Evolutionary conservation across 2,113 vertebrate species (phyloP), one percentile per base, ranked within the genome.

Genomic region (Dinomys branickii): DNA sequence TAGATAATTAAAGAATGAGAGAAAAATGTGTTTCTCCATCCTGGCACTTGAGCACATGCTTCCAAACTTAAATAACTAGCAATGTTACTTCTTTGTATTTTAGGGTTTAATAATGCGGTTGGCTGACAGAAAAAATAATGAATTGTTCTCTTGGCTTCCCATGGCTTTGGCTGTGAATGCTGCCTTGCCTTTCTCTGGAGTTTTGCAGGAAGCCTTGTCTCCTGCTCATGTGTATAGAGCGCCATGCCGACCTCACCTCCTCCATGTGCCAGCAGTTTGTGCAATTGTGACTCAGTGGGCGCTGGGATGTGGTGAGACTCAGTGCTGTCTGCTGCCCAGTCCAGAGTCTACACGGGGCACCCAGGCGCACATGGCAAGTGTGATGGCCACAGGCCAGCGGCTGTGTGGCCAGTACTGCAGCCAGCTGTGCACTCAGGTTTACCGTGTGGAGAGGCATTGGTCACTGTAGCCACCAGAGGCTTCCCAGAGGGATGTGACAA

Each of bases 21-120:
- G 2, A 90, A 82, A 61, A 89, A 73, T 44, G n/a, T 52, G 16
- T 50, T 80, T 95, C 16, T 47, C 85, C 24, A 9, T 61, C 13
- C 0, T 75, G 44, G 56, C 0, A 0, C 56, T 56, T 91, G 47
- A 97, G 88, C 69, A 19, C 91, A 38, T 95, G 44, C 28, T 97
- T 98, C 91, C 85, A 95, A 93, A 90, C 63, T 96, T 91, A 89
- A 78, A 81, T 93, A 95, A 95, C 85, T 67, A 85, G 20, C 85
- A 47, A 8, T 94, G 83, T 69, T 92, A 52, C 91, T 96, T 96
- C 71, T 94, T 95, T 77, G 86, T 22, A 59, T 82, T 67, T 97
- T 89, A 83, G 44, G 71, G 47, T 89, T 95, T 94, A 95, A 94
- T 97, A 95, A 82, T 92, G 94, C 94, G 88, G 81, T 95, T 97